Evolutionary conservation across 2,888 invertebrate genomes (phyloP), one percentile per base, ranked within the genome.

Genomic region (Lycocerus yunnanus): DNA sequence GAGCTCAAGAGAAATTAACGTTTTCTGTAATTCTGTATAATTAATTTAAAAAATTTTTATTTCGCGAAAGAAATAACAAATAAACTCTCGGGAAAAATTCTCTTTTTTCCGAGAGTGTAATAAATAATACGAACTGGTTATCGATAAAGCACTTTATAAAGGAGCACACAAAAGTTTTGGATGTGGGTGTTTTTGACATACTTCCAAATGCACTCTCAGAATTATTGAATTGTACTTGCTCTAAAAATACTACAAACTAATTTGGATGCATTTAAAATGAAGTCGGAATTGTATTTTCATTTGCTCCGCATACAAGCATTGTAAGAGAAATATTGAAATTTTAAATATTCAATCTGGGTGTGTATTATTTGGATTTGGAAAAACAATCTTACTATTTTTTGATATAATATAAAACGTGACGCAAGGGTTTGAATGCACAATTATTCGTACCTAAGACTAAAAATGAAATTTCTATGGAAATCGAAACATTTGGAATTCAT

Each of bases 161-260:
- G 5, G 73, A 78, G 74, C 74, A 78, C 74, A 77, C 73, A 74
- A 72, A 75, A 77, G 69, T 78, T 78, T 63, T 61, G 14, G 15
- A 74, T 73, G 75, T 67, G 66, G 70, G 65, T 67, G 69, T 74
- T 74, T 68, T 74, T 74, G 76, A 77, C 74, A 73, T 59, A 61
- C 72, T 72, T 76, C 78, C 74, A 74, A 74, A 72, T 74, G 67
- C 43, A 43, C 43, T 43, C 43, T 27, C 21, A 73, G 68, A 58
- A 15, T 21, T 68, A 59, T 15, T 58, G 24, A 21, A 27, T 66
- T 16, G 58, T 68, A 63, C 59, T 73, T 59, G 15, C 21, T 18
- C 59, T 10, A 65, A 58, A 16, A 21, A 58, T 58, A 71, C 10
- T 72, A 6, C 63, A 68, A 81, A 20, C 66, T 21, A 15, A 20